Base-by-base conservation (phyloP, 2,113 vertebrate species). In the Platichthys flesus region DNA sequence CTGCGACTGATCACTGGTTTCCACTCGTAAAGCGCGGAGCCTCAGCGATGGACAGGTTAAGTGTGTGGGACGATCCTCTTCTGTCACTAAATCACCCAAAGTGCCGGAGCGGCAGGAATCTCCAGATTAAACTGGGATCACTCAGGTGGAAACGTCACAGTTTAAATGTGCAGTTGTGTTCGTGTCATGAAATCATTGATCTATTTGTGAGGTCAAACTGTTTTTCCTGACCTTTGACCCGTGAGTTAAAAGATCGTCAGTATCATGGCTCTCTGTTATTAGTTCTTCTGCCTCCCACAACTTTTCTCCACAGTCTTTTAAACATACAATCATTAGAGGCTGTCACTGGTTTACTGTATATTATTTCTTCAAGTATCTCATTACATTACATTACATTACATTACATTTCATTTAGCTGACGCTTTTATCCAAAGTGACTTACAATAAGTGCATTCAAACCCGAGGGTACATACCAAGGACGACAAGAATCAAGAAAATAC, bases 1-100 rank as follows among this genome's bases (percentile, higher is more conserved):
- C 67, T 70, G 68, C n/a, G 58, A 54, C 78, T 84, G 76, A 87
- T 76, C 67, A 47, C 64, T 67, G 67, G 40, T 74, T 84, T 79
- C 78, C 71, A 67, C 67, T 69, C 59, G 14, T 31, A 63, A 37
- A 73, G 13, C 1, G 4, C 47, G n/a, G 14, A 6, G 10, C 1
- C 28, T 16, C 16, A 35, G 28, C 21, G 5, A 12, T 16, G 23
- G 24, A 51, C 8, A 20, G 9, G 23, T 72, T 35, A 3, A 16
- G 26, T 15, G 12, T n/a, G 10, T 23, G 10, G 13, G 40, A 54
- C 12, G 45, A 37, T 49, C 12, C 18, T 42, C 15, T 37, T 56
- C 31, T 8, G 9, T 12, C 26, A 13, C 9, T 58, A 13, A 74
- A 52, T 66, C 24, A 20, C 3, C 7, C 10, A 9, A 16, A 68